Percentiles rank a stretch among this genome's conserved stretches.
Conservation (phyloP, 2,113 vertebrate species). For the Synchiropus splendidus region DNA sequence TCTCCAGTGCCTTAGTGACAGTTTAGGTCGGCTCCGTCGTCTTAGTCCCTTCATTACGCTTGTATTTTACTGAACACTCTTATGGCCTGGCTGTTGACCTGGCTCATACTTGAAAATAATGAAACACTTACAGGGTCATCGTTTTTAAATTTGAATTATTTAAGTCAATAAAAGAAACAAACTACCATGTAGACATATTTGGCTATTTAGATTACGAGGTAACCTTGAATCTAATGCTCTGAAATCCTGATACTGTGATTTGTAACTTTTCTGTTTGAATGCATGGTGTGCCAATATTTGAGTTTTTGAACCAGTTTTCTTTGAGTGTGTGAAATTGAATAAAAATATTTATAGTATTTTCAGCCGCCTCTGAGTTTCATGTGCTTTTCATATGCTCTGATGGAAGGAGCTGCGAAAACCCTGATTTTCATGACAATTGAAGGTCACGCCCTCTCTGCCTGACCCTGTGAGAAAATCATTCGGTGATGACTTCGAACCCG, state of each 20-base stretch:
- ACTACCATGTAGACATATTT: too few species aligned
- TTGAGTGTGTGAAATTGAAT: slow-evolving; percentile 10
- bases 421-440: slow-evolving; percentile 30
- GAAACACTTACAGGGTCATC: too few species aligned
- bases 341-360: slow-evolving; percentile 32
- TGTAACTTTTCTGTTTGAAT: slow-evolving; percentile 31
- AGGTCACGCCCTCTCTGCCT: slow-evolving; percentile 42
- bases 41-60: too few species aligned
- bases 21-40: too few species aligned
- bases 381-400: background rate
- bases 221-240: slow-evolving; percentile 20
- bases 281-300: slow-evolving; percentile 40
- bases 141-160: too few species aligned
- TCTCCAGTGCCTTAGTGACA: too few species aligned
- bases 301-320: slow-evolving; percentile 22
- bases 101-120: too few species aligned
- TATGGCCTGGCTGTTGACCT: too few species aligned
- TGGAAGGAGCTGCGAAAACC: too few species aligned
- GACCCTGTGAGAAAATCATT: slow-evolving; percentile 28
- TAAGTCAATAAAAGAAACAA: too few species aligned
- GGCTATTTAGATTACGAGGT: too few species aligned
- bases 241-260: slow-evolving; percentile 32
- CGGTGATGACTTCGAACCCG: slow-evolving; percentile 33
- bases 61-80: too few species aligned
- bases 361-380: background rate